Evolutionary conservation across 2,113 vertebrate species (phyloP).

Genomic region (Boleophthalmus pectinirostris): DNA sequence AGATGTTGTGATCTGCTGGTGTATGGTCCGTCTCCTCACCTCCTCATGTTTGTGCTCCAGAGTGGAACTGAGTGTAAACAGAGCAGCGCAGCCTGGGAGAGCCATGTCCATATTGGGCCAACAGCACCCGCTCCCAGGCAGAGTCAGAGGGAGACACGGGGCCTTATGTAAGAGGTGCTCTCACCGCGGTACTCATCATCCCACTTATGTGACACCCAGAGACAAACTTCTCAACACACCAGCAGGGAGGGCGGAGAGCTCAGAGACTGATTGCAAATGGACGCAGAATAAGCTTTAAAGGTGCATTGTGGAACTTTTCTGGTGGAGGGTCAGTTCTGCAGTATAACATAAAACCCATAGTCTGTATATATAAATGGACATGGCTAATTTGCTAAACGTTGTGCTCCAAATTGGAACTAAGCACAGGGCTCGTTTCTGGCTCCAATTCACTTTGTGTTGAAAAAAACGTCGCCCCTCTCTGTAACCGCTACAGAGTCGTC

Average conservation of each 20-base stretch:
- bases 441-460: too few species aligned
- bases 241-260: conserved; percentile 23
- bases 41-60: conserved; percentile 37
- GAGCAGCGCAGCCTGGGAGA: conserved; percentile 34
- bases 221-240: conserved; percentile 36
- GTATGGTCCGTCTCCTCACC: conserved; percentile 2
- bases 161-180: conserved; percentile 49
- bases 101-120: conserved; percentile 60
- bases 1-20: background rate
- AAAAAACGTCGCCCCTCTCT: too few species aligned
- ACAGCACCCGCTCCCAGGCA: conserved; percentile 33
- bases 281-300: too few species aligned
- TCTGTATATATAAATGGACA: too few species aligned
- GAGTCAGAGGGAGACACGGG: conserved; percentile 16
- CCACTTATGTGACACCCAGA: conserved; percentile 42
- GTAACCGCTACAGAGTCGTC: too few species aligned
- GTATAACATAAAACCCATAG: too few species aligned
- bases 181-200: conserved; percentile 29
- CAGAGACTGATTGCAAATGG: conserved; percentile 4
- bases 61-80: conserved; percentile 55
- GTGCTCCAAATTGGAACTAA: too few species aligned
- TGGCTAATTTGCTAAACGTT: too few species aligned
- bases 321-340: too few species aligned
- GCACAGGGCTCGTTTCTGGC: too few species aligned
- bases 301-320: too few species aligned